phyloP scores from a whole-genome alignment of 2,797 vertebrate genomes.

The Cheirogaleus major region DNA sequence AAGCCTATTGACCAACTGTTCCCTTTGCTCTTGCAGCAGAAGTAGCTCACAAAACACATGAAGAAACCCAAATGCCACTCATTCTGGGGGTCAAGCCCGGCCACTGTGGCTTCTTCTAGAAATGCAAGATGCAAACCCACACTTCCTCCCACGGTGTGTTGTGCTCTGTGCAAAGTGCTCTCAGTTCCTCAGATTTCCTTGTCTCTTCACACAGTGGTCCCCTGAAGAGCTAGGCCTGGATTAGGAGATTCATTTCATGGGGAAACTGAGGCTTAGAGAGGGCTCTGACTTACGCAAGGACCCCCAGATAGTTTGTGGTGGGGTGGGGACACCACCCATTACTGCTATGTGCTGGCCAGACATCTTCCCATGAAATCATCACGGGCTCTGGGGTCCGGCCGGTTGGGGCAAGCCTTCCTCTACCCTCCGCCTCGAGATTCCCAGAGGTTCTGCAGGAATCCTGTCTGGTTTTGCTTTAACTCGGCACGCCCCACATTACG shows the following conservation, averaged over 20 bases:
- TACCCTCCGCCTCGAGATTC: neutral
- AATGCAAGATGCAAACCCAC: neutral
- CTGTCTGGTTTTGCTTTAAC: neutral
- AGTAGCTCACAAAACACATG: neutral
- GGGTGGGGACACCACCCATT: neutral
- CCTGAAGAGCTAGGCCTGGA: neutral
- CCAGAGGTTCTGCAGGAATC: neutral
- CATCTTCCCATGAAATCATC: too few species aligned
- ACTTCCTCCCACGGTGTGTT: neutral
- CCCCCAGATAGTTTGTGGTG: neutral
- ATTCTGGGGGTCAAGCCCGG: neutral
- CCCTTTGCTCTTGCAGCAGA: neutral
- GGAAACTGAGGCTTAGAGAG: slow-evolving; percentile 60
- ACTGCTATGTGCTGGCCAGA: neutral
- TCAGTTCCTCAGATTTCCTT: neutral
- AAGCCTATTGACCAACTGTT: neutral
- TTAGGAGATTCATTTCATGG: neutral
- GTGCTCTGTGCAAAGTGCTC: neutral
- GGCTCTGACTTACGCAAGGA: neutral
- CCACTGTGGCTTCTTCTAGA: neutral
- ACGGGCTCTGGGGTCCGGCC: accelerated
- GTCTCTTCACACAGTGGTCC: neutral
- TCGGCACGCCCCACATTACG: accelerated
- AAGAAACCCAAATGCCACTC: neutral
- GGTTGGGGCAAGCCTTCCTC: neutral